Percentiles rank a stretch among this genome's conserved stretches.
phyloP scores from a whole-genome alignment of 2,888 invertebrate species.

The Lingula anatina region DNA sequence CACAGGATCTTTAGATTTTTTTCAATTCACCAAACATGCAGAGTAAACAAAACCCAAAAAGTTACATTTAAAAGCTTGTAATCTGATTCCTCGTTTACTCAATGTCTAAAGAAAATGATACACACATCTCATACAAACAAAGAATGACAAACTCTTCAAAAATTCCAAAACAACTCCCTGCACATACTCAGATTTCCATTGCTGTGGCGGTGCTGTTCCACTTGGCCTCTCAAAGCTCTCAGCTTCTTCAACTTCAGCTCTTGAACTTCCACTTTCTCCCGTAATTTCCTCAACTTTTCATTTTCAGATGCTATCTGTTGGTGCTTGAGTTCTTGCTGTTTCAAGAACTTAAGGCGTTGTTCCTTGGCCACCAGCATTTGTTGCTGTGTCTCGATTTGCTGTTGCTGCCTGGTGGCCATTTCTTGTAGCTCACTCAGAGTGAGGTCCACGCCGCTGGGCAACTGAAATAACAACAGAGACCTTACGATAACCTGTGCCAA shows the following conservation, averaged over 20 bases:
- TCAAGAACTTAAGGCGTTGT: conserved; percentile 86
- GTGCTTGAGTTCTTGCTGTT: conserved; percentile 79
- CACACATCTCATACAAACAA: no score
- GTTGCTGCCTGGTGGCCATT: conserved; percentile 95
- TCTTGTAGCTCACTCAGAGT: conserved; percentile 87
- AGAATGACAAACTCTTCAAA: no score
- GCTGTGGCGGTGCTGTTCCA: conserved; percentile 85
- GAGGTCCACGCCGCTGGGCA: conserved; percentile 43
- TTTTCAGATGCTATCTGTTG: conserved; percentile 69
- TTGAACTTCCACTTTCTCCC: conserved; percentile 90
- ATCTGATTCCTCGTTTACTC: no score
- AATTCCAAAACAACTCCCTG: no score
- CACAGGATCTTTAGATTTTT: no score
- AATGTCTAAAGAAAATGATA: no score
- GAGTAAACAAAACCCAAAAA: no score
- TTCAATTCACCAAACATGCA: no score
- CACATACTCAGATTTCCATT: conserved; percentile 44
- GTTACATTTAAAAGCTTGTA: no score
- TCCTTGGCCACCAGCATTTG: conserved; percentile 83
- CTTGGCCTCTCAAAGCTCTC: conserved; percentile 86
- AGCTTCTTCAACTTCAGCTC: conserved; percentile 88
- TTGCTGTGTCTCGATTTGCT: conserved; percentile 95
- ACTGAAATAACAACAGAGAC: conserved; percentile 15
- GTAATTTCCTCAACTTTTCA: conserved; percentile 77
- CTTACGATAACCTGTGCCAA: no score